Evolutionary conservation across 2,113 vertebrate genomes (phyloP).

Genomic region (Nyctibius bracteatus): DNA sequence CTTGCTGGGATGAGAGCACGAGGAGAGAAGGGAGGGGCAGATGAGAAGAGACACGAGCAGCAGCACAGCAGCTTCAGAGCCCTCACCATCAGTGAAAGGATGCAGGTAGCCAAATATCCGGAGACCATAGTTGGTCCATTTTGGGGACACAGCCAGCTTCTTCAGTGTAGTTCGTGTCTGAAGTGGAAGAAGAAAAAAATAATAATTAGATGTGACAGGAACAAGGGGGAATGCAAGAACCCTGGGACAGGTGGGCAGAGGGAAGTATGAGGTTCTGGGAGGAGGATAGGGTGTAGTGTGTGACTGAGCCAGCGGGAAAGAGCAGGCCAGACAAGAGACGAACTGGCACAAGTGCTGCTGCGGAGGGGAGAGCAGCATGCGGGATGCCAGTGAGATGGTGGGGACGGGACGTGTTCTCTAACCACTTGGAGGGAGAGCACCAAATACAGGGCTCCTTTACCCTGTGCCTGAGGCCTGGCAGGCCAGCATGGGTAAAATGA

Average conservation of each 20-base stretch:
- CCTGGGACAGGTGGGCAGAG: background rate
- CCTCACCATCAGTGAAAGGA: slow-evolving; percentile 83
- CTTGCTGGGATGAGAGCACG: slow-evolving; percentile 21
- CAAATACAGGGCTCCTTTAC: background rate
- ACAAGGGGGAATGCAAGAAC: background rate
- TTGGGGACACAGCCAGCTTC: slow-evolving; percentile 87
- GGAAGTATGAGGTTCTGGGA: background rate
- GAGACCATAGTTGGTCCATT: slow-evolving; percentile 91
- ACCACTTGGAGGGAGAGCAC: background rate
- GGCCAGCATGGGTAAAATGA: background rate
- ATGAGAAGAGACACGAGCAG: fast-evolving
- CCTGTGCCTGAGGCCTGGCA: background rate
- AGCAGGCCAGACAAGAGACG: background rate
- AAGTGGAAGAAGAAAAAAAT: background rate
- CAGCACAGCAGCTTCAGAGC: background rate
- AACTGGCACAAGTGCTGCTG: background rate
- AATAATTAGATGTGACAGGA: background rate
- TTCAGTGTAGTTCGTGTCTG: slow-evolving; percentile 84
- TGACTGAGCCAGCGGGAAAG: background rate
- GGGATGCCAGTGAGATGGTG: background rate
- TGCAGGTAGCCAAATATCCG: slow-evolving; percentile 94
- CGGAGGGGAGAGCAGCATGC: background rate
- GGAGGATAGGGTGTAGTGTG: fast-evolving
- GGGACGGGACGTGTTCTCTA: fast-evolving
- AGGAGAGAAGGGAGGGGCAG: slow-evolving; percentile 25